Conservation (phyloP, 2,888 invertebrate species). For the Chrysolina americana region DNA sequence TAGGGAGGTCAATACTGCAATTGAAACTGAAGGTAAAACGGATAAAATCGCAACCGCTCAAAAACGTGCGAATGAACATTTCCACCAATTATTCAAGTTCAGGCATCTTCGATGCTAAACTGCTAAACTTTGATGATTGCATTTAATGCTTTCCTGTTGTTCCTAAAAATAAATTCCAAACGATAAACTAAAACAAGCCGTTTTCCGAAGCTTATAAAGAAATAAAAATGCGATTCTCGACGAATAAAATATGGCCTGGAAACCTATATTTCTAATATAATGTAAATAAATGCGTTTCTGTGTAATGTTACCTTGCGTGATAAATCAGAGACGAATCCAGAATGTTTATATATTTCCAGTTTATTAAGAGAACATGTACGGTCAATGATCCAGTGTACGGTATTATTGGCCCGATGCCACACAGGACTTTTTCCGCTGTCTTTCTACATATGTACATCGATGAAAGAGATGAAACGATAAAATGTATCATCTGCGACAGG, state of each 20-base stretch:
- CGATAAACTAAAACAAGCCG: conserved; percentile 11
- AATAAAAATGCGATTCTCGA: conserved; percentile 8
- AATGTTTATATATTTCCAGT: conserved; percentile 34
- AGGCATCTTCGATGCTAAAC: background rate
- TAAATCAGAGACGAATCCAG: conserved; percentile 26
- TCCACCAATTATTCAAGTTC: background rate
- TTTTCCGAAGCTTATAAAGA: conserved; percentile 17
- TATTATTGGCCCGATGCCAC: conserved; percentile 38
- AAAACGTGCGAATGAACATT: background rate
- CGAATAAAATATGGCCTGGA: conserved; percentile 24
- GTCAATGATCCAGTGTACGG: conserved; percentile 37
- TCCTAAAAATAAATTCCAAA: background rate
- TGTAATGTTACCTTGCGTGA: conserved; percentile 28
- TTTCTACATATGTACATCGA: conserved; percentile 23
- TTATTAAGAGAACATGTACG: conserved; percentile 39
- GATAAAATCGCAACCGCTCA: too few relatives aligned
- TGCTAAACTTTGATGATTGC: conserved; percentile 2
- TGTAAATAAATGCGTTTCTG: conserved; percentile 28
- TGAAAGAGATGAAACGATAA: conserved; percentile 21
- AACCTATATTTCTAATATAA: conserved; percentile 24
- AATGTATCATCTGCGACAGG: background rate
- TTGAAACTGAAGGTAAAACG: too few relatives aligned
- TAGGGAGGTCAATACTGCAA: too few relatives aligned
- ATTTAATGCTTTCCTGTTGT: conserved; percentile 20
- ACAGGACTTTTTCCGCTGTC: conserved; percentile 32